Evolutionary conservation across 35 echinoderm and acorn worm genomes (phyloP).

Genomic region (Hemicentrotus pulcherrimus): DNA sequence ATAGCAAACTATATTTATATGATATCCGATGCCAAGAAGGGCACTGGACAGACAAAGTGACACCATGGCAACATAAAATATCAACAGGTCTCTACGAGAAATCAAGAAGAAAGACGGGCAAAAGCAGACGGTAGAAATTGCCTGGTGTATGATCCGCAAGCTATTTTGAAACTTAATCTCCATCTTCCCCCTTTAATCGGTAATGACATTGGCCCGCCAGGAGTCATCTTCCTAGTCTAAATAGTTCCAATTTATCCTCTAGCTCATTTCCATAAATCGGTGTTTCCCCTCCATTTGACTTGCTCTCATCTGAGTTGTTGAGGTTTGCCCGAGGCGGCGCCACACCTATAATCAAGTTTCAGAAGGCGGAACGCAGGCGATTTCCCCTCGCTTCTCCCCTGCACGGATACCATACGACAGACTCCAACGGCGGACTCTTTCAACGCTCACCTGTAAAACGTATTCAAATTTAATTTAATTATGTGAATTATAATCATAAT

Average conservation of each 20-base stretch:
- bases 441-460: neutral
- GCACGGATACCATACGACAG: neutral
- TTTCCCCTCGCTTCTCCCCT: neutral
- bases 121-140: neutral
- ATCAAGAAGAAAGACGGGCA: too few relatives aligned
- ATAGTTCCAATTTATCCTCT: neutral
- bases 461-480: too few relatives aligned
- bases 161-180: neutral
- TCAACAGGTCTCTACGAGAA: too few relatives aligned
- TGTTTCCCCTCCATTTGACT: slow-evolving; percentile 1
- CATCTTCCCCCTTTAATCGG: neutral
- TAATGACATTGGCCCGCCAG: neutral
- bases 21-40: neutral
- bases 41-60: neutral
- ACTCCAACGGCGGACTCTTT: too few relatives aligned
- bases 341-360: slow-evolving; percentile 33
- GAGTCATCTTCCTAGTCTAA: slow-evolving; percentile 17
- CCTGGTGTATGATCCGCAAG: neutral
- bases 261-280: neutral
- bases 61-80: neutral
- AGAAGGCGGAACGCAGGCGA: slow-evolving; percentile 19
- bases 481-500: too few relatives aligned
- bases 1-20: too few relatives aligned
- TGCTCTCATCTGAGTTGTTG: neutral
- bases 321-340: neutral